A percentile compares a stretch with the other conserved stretches of the same genome.
These are phyloP conservation scores for Diploptera punctata DNA, from an alignment of 2,888 invertebrate species.

Conservation along the genomic window DNA sequence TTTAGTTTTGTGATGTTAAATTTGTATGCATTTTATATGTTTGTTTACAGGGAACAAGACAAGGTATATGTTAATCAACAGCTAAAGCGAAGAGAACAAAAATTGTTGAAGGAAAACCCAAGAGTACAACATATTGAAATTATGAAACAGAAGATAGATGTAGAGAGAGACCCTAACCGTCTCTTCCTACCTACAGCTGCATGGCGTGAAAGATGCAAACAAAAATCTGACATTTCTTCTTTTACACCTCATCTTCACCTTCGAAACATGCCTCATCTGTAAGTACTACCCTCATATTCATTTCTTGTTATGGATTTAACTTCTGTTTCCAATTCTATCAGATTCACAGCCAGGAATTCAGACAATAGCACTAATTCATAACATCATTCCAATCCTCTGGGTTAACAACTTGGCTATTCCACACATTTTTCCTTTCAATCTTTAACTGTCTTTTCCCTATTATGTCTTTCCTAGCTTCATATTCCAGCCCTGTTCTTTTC, in stretches of 20 bases:
- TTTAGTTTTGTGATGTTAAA: too few relatives aligned
- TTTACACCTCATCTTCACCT: not conserved
- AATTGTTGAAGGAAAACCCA: not conserved
- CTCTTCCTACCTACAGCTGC: constrained; percentile 28
- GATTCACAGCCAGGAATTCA: too few relatives aligned
- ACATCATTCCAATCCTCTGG: too few relatives aligned
- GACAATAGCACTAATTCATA: too few relatives aligned
- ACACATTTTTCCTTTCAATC: too few relatives aligned
- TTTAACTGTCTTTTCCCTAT: too few relatives aligned
- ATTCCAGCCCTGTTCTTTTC: too few relatives aligned
- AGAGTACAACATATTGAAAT: not conserved
- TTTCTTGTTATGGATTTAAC: too few relatives aligned
- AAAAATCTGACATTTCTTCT: not conserved
- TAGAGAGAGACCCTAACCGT: constrained; percentile 33
- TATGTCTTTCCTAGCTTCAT: too few relatives aligned
- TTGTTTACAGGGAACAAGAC: constrained; percentile 16
- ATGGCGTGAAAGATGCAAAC: constrained; percentile 31
- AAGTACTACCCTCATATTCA: too few relatives aligned
- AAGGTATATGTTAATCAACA: constrained; percentile 11
- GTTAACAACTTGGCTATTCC: too few relatives aligned
- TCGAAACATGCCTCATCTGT: constrained; percentile 15
- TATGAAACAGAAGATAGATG: not conserved
- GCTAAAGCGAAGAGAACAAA: not conserved
- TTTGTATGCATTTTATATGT: not conserved
- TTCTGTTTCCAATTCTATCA: too few relatives aligned